Percentiles rank a stretch among this genome's conserved stretches.
These are phyloP conservation scores for Drosophila insularis DNA, from an alignment of 1,140 invertebrate genomes.

Conservation along the genomic window DNA sequence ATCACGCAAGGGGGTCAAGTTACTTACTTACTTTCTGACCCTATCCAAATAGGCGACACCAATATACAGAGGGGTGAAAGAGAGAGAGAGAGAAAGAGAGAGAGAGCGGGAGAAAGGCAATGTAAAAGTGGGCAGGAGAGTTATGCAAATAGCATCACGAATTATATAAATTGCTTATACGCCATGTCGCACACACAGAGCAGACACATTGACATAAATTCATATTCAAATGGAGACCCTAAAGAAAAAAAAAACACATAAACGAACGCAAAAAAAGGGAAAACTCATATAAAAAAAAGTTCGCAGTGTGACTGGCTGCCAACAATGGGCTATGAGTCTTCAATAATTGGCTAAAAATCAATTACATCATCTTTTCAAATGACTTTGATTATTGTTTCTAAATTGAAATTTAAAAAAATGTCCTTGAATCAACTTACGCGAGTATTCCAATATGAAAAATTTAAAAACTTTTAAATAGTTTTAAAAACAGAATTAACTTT, in stretches of 20 bases:
- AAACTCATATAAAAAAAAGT: slow-evolving; percentile 21
- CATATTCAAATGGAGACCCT: slow-evolving; percentile 68
- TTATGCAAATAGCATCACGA: slow-evolving; percentile 75
- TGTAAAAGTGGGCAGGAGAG: slow-evolving; percentile 37
- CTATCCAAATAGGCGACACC: neutral
- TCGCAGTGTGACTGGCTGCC: neutral
- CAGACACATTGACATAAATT: slow-evolving; percentile 75
- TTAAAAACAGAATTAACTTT: too few relatives aligned
- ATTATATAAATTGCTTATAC: slow-evolving; percentile 80
- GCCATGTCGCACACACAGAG: slow-evolving; percentile 51
- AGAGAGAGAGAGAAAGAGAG: neutral
- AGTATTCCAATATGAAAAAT: too few relatives aligned
- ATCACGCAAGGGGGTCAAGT: slow-evolving; percentile 44
- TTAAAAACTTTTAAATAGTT: too few relatives aligned
- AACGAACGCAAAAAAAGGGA: neutral
- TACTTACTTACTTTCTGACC: slow-evolving; percentile 15
- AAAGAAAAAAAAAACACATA: neutral
- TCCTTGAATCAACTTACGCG: too few relatives aligned
- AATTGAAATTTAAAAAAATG: too few relatives aligned
- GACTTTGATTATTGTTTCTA: neutral
- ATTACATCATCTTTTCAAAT: neutral
- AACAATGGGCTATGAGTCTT: slow-evolving; percentile 4
- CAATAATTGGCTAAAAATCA: slow-evolving; percentile 5
- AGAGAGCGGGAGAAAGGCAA: neutral
- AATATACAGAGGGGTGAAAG: neutral